These are phyloP conservation scores for Megastigmus dorsalis DNA, from an alignment of 2,888 invertebrate genomes.

Conservation along the genomic window DNA sequence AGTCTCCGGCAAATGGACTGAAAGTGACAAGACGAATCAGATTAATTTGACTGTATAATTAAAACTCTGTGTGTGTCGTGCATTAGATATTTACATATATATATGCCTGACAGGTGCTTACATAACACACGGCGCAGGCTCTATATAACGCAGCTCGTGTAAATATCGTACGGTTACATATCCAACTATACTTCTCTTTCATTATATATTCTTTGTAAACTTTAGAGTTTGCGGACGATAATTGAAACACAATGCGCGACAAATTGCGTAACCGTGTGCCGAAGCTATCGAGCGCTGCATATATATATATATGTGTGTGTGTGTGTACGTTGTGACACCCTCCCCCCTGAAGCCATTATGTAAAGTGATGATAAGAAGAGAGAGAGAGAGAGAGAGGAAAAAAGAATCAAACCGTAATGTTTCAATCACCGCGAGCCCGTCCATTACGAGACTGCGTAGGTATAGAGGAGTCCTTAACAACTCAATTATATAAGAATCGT, in stretches of 20 bases:
- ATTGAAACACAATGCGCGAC: conserved; percentile 29
- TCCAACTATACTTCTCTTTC: no score
- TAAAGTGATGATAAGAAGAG: conserved; percentile 16
- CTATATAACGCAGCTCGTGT: no score
- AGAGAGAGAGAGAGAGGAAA: no score
- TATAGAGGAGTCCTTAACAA: conserved; percentile 12
- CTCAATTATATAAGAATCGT: conserved; percentile 34
- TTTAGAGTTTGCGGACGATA: conserved; percentile 11
- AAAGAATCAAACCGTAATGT: conserved; percentile 24
- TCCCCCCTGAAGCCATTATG: conserved; percentile 23
- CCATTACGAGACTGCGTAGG: no score
- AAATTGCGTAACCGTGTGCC: conserved; percentile 21
- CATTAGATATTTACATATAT: no score
- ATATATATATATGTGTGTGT: no score
- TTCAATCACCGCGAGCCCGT: conserved; percentile 17
- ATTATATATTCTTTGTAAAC: no score
- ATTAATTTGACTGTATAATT: conserved; percentile 26
- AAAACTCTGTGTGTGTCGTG: no score
- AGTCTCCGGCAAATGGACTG: conserved; percentile 70
- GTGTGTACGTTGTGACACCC: background rate
- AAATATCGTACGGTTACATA: no score
- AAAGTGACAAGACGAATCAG: conserved; percentile 56
- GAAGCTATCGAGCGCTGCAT: background rate
- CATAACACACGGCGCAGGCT: background rate
- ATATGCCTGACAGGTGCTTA: background rate